Evolutionary conservation across 2,797 vertebrate genomes (phyloP), one percentile per base, ranked within the genome.

Genomic region (Tauraco hartlaubi): DNA sequence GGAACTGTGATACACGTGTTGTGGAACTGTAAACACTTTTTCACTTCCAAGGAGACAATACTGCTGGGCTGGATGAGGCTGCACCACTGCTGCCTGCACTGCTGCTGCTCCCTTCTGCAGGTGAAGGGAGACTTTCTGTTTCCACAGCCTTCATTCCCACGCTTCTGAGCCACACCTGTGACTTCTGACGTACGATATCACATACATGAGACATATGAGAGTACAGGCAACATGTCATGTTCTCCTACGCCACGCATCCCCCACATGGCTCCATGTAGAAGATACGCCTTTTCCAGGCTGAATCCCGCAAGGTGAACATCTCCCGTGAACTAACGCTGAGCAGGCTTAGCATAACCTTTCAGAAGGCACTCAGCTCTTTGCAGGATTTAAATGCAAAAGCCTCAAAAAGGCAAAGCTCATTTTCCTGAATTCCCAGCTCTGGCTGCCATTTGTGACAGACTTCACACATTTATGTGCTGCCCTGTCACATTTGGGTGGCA

Each of bases 391-490:
- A 91, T 54, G 92, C 94, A 92, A 85, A 95, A 96, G 88, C 92
- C 88, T 97, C 93, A 81, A 94, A 97, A 96, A 97, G 91, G 92
- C 96, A 97, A 92, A 92, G 83, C 89, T 94, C 85, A 79, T 96
- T 97, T 96, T 94, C 94, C 94, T 91, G 92, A 95, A 96, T 96
- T 95, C 93, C 88, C 94, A 85, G 89, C 91, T 92, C 93, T 94
- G 94, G 92, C 95, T 94, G 93, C 97, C 95, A 94, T 96, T 97
- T 94, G 92, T 92, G 96, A 96, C 95, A 96, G 94, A 96, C 94
- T 97, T 96, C 94, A 95, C 94, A 97, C 96, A 94, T 97, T 96
- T 92, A 75, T 89, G 89, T 95, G 94, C 96, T 96, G 94, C 97
- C 96, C 93, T 95, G 90, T 97, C 96, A 87, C 95, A 96, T 96